Conservation (phyloP, 2,113 vertebrate species). For the Mixornis gularis region DNA sequence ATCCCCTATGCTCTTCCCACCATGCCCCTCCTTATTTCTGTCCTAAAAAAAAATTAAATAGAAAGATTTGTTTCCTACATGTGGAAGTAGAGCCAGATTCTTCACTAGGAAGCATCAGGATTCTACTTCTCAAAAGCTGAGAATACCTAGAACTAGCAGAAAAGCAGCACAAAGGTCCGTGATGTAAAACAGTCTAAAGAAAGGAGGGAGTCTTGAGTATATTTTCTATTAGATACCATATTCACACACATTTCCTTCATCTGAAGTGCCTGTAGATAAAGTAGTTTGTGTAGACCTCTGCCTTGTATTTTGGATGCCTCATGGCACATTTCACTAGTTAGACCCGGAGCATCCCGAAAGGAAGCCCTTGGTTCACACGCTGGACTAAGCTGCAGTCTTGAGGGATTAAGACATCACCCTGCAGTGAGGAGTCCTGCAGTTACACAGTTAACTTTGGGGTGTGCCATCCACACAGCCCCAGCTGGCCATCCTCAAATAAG, state of each 20-base stretch:
- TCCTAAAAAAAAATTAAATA: not conserved
- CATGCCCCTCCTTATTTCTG: not conserved
- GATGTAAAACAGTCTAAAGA: not conserved
- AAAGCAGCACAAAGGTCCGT: not conserved
- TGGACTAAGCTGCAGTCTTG: not conserved
- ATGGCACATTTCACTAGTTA: not conserved
- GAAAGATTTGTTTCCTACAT: not conserved
- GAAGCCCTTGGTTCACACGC: rapidly evolving
- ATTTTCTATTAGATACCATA: not conserved
- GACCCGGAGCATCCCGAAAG: rapidly evolving
- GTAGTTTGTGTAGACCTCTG: not conserved
- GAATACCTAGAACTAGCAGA: not conserved
- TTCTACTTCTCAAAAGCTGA: not conserved
- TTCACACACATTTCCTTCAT: not conserved
- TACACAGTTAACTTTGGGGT: not conserved
- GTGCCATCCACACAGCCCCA: not conserved
- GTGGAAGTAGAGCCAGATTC: not conserved
- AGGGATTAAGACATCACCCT: rapidly evolving
- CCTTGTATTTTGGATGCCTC: rapidly evolving
- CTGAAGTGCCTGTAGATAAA: not conserved
- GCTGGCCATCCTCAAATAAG: not conserved
- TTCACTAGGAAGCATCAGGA: not conserved
- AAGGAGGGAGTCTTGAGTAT: not conserved
- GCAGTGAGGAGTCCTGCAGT: not conserved
- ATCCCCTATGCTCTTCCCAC: not conserved